Conservation (phyloP, 2,797 vertebrate genomes). For the Erethizon dorsatum region DNA sequence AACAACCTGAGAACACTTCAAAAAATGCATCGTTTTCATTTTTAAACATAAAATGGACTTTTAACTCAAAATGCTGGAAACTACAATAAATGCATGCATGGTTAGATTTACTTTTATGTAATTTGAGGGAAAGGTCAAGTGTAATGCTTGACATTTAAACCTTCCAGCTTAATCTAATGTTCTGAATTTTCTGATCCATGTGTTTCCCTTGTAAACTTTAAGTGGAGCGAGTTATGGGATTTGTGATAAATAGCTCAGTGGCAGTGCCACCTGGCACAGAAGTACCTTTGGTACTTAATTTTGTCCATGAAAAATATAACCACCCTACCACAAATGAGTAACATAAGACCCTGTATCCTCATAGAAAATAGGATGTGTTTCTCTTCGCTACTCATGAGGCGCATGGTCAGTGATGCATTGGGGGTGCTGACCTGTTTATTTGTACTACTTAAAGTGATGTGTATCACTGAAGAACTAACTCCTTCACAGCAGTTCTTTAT, state of each 20-base stretch:
- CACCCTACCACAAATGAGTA: neutral
- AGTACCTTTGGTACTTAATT: neutral
- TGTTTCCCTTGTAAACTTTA: neutral
- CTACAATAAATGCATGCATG: neutral
- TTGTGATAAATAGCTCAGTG: neutral
- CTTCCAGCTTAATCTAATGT: neutral
- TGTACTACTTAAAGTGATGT: neutral
- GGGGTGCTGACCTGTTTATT: neutral
- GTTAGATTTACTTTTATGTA: slow-evolving; percentile 37
- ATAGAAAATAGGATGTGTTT: neutral
- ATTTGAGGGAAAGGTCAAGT: slow-evolving; percentile 61
- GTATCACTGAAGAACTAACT: neutral
- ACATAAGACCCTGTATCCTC: neutral
- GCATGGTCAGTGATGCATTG: neutral
- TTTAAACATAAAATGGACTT: neutral
- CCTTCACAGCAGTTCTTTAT: neutral
- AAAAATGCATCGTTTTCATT: neutral
- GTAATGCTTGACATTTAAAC: slow-evolving; percentile 40
- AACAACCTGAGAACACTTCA: neutral
- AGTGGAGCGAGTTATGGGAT: neutral
- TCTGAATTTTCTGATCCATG: neutral
- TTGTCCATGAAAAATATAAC: neutral
- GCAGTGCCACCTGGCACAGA: neutral
- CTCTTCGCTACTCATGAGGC: neutral
- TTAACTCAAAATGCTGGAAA: neutral